Conservation (phyloP, 2,888 invertebrate genomes). For the Ypsolopha scabrella region DNA sequence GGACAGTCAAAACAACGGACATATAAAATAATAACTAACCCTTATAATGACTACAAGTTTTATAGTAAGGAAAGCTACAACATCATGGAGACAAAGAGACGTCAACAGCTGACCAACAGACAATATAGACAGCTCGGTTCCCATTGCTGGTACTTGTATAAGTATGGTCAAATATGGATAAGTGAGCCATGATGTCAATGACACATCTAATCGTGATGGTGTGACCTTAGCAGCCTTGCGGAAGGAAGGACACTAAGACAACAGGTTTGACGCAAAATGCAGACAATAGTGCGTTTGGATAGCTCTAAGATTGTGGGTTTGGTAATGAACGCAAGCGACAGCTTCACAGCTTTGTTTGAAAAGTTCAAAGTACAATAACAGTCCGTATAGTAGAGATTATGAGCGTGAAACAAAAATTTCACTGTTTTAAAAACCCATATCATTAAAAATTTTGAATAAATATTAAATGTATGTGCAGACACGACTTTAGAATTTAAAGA, state of each 20-base stretch:
- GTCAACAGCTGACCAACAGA: background rate
- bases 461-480: too few species aligned
- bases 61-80: background rate
- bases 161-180: background rate
- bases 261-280: background rate
- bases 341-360: too few species aligned
- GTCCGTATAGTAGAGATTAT: background rate
- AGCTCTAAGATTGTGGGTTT: background rate
- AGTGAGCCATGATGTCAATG: conserved; percentile 17
- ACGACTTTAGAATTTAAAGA: too few species aligned
- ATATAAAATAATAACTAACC: too few species aligned
- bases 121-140: background rate
- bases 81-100: background rate
- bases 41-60: too few species aligned
- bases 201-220: conserved; percentile 8
- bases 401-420: background rate
- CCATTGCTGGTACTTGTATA: background rate
- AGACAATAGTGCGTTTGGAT: conserved; percentile 1
- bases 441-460: too few species aligned
- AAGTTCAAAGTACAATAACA: too few species aligned
- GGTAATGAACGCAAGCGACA: background rate
- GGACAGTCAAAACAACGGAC: too few species aligned
- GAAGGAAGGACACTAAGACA: conserved; percentile 20
- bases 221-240: conserved; percentile 9
- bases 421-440: background rate